phyloP scores from a whole-genome alignment of 2,113 vertebrate species.

The Collichthys lucidus region DNA sequence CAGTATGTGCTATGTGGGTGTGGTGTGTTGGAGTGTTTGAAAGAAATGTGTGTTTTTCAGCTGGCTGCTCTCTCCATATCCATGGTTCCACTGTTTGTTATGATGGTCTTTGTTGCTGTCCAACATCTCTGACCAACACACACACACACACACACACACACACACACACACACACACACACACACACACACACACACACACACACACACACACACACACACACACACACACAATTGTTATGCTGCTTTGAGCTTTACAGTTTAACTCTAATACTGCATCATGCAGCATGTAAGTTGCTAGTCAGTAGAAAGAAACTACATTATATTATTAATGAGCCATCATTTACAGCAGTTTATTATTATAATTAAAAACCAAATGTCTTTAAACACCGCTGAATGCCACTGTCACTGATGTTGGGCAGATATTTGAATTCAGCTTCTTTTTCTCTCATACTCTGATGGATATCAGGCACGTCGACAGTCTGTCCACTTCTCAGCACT shows the following conservation, averaged over 20 bases:
- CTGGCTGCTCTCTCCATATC: constrained; percentile 36
- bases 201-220: not conserved
- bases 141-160: constrained; percentile 2
- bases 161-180: constrained; percentile 1
- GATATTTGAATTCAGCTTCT: not conserved
- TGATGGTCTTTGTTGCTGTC: constrained; percentile 33
- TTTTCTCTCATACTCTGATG: not conserved
- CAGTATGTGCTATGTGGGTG: constrained; percentile 20
- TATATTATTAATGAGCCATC: constrained; percentile 21
- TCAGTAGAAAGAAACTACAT: not conserved
- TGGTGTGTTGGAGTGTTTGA: constrained; percentile 28
- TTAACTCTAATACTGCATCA: not conserved
- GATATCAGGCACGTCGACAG: not conserved
- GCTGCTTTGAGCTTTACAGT: not conserved
- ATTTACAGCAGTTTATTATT: not conserved
- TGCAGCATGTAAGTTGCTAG: not conserved
- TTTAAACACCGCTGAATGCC: not conserved
- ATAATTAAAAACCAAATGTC: not conserved
- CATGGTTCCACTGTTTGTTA: constrained; percentile 68
- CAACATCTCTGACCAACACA: constrained; percentile 37
- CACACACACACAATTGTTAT: not conserved
- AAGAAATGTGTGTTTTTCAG: constrained; percentile 18
- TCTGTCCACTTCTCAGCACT: not conserved
- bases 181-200: not conserved
- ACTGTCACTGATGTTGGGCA: not conserved